Evolutionary conservation across 2,888 invertebrate genomes (phyloP).

Genomic region (Orthosia incerta): DNA sequence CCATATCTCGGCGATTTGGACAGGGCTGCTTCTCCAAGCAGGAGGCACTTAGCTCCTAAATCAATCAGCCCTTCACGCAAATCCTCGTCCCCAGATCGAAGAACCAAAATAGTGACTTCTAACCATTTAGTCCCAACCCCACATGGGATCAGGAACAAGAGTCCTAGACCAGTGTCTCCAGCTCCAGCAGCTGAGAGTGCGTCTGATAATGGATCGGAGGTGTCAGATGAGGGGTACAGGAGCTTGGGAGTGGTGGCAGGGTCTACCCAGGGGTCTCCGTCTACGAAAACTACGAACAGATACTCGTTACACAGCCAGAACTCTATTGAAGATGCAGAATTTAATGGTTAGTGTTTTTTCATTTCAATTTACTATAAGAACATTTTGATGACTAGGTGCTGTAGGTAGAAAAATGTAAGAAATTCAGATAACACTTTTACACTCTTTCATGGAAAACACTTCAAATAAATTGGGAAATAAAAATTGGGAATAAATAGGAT

Average conservation of each 20-base stretch:
- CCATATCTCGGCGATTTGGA: conserved; percentile 85
- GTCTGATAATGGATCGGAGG: conserved; percentile 95
- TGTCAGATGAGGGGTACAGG: conserved; percentile 96
- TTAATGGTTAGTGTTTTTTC: conserved; percentile 90
- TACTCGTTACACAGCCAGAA: conserved; percentile 94
- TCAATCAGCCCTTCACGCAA: conserved; percentile 83
- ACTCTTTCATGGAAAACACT: too few species aligned
- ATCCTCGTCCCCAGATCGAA: conserved; percentile 86
- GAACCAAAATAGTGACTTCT: conserved; percentile 82
- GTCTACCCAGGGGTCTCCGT: conserved; percentile 88
- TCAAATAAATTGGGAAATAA: too few species aligned
- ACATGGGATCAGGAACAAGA: conserved; percentile 84
- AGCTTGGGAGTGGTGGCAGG: conserved; percentile 93
- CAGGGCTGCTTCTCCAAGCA: conserved; percentile 82
- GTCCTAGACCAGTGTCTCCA: conserved; percentile 89
- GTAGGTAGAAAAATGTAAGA: not conserved
- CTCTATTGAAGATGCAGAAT: conserved; percentile 94
- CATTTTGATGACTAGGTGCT: not conserved
- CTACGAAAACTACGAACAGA: conserved; percentile 91
- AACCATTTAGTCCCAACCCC: conserved; percentile 89
- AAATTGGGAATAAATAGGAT: too few species aligned
- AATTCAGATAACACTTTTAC: not conserved
- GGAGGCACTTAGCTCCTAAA: conserved; percentile 79
- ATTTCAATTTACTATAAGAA: not conserved
- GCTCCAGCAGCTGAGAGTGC: conserved; percentile 91